These are phyloP conservation scores for Troides helena DNA, from an alignment of 2,888 invertebrate species.

Conservation along the genomic window DNA sequence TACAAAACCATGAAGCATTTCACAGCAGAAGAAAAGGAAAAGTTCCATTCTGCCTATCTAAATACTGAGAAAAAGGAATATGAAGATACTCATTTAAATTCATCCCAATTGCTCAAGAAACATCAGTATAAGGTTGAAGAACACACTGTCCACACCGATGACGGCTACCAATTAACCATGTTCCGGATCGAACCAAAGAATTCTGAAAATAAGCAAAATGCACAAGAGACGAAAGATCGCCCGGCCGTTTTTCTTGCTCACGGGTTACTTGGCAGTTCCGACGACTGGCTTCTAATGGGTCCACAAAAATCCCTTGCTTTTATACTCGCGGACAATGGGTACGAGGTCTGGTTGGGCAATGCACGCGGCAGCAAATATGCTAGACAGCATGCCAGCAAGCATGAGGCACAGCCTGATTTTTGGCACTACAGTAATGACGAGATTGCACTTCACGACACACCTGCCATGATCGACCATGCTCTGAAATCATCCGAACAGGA, in stretches of 20 bases:
- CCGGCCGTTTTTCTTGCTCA: conserved; percentile 80
- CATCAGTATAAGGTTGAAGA: conserved; percentile 61
- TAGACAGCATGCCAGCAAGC: conserved; percentile 59
- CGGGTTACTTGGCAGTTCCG: conserved; percentile 84
- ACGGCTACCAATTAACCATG: conserved; percentile 68
- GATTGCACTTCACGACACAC: conserved; percentile 65
- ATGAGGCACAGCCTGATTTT: conserved; percentile 59
- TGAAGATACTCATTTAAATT: conserved; percentile 50
- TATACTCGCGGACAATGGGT: conserved; percentile 62
- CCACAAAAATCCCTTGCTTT: conserved; percentile 75
- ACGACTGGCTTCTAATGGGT: conserved; percentile 84
- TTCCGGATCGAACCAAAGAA: conserved; percentile 64
- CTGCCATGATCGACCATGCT: conserved; percentile 69
- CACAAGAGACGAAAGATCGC: conserved; percentile 41
- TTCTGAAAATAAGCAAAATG: conserved; percentile 31
- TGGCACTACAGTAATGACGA: conserved; percentile 73
- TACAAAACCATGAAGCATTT: conserved; percentile 56
- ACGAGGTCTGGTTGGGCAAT: conserved; percentile 74
- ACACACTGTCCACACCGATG: conserved; percentile 63
- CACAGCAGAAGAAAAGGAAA: conserved; percentile 50
- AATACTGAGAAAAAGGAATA: conserved; percentile 40
- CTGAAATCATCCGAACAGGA: conserved; percentile 54
- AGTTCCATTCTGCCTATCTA: conserved; percentile 50
- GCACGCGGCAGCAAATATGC: conserved; percentile 68
- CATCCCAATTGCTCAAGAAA: conserved; percentile 59